Evolutionary conservation across 2,797 vertebrate species (phyloP).

Genomic region (Epinephelus awoara): DNA sequence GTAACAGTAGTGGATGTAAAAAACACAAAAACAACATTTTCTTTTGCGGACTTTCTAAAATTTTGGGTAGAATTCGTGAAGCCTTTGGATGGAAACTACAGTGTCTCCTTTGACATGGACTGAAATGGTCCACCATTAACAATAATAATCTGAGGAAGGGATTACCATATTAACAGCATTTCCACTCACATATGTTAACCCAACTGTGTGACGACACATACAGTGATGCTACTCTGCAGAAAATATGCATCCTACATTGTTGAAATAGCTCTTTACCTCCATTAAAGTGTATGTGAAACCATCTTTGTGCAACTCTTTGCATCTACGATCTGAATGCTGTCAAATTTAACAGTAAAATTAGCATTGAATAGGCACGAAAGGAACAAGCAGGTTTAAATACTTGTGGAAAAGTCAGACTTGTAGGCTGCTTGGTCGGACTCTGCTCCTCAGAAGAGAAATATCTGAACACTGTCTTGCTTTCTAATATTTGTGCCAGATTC

Average conservation of each 20-base stretch:
- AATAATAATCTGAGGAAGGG: not conserved
- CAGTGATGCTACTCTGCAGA: not conserved
- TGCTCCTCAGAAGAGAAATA: not conserved
- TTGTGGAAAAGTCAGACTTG: not conserved
- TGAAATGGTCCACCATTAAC: not conserved
- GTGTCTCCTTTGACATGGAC: not conserved
- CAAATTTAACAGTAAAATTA: not conserved
- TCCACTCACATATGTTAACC: constrained; percentile 2
- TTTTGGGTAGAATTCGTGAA: too few relatives aligned
- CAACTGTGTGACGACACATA: not conserved
- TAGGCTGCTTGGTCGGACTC: not conserved
- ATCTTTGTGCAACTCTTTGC: not conserved
- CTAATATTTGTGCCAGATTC: constrained; percentile 27
- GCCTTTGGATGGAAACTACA: too few relatives aligned
- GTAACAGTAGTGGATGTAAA: too few relatives aligned
- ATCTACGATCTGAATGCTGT: too few relatives aligned
- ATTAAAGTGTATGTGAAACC: not conserved
- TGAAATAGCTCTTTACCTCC: not conserved
- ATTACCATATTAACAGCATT: not conserved
- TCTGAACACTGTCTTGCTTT: not conserved
- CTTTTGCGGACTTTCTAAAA: too few relatives aligned
- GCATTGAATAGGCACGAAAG: not conserved
- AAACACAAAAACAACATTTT: too few relatives aligned
- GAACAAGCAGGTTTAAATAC: not conserved
- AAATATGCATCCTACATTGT: not conserved